Conservation (phyloP, 2,113 vertebrate genomes). For the Apus apus region DNA sequence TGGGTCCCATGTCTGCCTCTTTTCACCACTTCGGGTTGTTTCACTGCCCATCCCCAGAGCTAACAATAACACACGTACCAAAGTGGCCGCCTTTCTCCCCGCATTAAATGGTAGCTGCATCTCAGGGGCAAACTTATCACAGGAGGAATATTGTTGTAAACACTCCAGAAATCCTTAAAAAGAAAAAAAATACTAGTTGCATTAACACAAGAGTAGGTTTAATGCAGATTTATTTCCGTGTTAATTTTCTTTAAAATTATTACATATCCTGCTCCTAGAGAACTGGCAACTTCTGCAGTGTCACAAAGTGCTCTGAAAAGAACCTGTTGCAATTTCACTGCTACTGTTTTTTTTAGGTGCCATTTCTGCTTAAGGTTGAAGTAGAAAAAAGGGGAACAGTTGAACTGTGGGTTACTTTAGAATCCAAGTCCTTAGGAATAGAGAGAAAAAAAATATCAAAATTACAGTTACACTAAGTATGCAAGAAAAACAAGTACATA, state of each 20-base stretch:
- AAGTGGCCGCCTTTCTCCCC: conserved; percentile 90
- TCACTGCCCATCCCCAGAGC: not conserved
- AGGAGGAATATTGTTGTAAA: conserved; percentile 95
- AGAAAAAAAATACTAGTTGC: not conserved
- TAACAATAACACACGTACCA: conserved; percentile 77
- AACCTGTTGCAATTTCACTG: not conserved
- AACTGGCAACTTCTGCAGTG: not conserved
- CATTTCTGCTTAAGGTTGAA: not conserved
- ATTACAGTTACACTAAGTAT: not conserved
- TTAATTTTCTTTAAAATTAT: not conserved
- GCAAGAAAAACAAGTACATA: not conserved
- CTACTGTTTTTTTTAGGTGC: not conserved
- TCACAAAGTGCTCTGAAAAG: not conserved
- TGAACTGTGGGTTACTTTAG: not conserved
- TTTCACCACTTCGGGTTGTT: not conserved
- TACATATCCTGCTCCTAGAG: not conserved
- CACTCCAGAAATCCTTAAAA: conserved; percentile 94
- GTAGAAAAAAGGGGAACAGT: not conserved
- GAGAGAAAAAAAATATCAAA: not conserved
- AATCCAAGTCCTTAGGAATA: not conserved
- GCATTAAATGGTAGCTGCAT: conserved; percentile 95
- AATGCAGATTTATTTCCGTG: not conserved
- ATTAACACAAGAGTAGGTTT: not conserved
- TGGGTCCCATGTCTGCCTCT: not conserved
- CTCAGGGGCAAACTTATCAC: conserved; percentile 88